phyloP scores from a whole-genome alignment of 1,140 invertebrate species.

The Drosophila tropicalis region DNA sequence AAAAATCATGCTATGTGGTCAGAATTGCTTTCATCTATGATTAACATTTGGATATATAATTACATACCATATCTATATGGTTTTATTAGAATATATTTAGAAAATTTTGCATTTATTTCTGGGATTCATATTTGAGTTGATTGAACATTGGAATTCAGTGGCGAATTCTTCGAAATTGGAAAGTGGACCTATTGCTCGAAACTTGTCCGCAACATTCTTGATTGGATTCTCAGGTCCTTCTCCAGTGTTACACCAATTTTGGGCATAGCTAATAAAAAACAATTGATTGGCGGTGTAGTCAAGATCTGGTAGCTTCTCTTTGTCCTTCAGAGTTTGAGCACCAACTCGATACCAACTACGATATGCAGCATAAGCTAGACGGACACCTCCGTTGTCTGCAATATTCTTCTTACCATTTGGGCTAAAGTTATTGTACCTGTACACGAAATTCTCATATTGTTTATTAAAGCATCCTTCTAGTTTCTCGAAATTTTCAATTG shows the following conservation, averaged over 20 bases:
- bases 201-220: conserved; percentile 84
- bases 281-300: conserved; percentile 86
- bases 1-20: neutral
- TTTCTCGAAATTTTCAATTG: conserved; percentile 43
- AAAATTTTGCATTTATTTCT: conserved; percentile 82
- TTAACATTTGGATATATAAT: too few species aligned
- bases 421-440: conserved; percentile 25
- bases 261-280: conserved; percentile 90
- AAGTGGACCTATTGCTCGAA: conserved; percentile 87
- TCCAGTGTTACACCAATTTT: conserved; percentile 81
- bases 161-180: conserved; percentile 88
- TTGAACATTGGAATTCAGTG: conserved; percentile 86
- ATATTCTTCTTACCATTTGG: conserved; percentile 85
- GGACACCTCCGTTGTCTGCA: conserved; percentile 88
- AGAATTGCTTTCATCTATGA: too few species aligned
- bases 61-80: too few species aligned
- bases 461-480: conserved; percentile 58
- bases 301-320: conserved; percentile 84
- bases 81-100: too few species aligned
- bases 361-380: conserved; percentile 86
- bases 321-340: conserved; percentile 29
- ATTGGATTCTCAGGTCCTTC: conserved; percentile 77
- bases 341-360: conserved; percentile 84
- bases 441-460: conserved; percentile 63
- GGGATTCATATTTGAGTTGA: conserved; percentile 87